phyloP scores from a whole-genome alignment of 2,797 vertebrate genomes.

The Amphiprion clarkii region DNA sequence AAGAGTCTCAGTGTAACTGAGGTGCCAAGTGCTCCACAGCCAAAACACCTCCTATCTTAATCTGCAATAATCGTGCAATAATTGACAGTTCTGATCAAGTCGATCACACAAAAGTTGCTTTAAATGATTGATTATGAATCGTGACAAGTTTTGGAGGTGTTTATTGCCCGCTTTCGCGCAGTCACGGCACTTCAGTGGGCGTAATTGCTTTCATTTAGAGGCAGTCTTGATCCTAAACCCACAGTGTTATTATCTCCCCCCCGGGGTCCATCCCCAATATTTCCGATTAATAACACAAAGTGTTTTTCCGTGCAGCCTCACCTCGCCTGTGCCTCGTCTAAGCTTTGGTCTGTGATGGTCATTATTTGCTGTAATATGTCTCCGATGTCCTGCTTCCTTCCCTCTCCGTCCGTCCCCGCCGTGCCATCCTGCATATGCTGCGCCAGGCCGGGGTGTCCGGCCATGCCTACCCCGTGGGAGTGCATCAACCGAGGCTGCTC shows the following conservation, averaged over 20 bases:
- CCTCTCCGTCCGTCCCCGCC: slow-evolving; percentile 93
- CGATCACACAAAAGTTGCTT: slow-evolving; percentile 50
- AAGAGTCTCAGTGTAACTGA: slow-evolving; percentile 56
- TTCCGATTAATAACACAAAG: slow-evolving; percentile 37
- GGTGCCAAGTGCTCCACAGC: slow-evolving; percentile 55
- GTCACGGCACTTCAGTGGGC: slow-evolving; percentile 65
- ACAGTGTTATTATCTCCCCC: slow-evolving; percentile 46
- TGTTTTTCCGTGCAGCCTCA: slow-evolving; percentile 73
- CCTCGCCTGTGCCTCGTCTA: slow-evolving; percentile 99
- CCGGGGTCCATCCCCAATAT: slow-evolving; percentile 37
- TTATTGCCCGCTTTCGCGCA: slow-evolving; percentile 42
- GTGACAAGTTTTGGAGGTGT: slow-evolving; percentile 61
- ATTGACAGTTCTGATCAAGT: slow-evolving; percentile 34
- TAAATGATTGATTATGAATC: slow-evolving; percentile 37
- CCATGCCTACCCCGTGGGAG: slow-evolving; percentile 97
- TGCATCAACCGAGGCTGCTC: slow-evolving; percentile 98
- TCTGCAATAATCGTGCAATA: background rate
- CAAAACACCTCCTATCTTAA: slow-evolving; percentile 13
- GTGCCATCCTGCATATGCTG: slow-evolving; percentile 97
- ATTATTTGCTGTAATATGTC: slow-evolving; percentile 99
- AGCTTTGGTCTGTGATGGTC: slow-evolving; percentile 99
- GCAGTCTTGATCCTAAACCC: slow-evolving; percentile 46
- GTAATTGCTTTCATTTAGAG: slow-evolving; percentile 71
- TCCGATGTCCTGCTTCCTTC: slow-evolving; percentile 98
- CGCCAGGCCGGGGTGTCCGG: slow-evolving; percentile 96